Percentiles rank a stretch among this genome's conserved stretches.
phyloP scores from a whole-genome alignment of 2,888 invertebrate genomes.

The Ametastegia equiseti region DNA sequence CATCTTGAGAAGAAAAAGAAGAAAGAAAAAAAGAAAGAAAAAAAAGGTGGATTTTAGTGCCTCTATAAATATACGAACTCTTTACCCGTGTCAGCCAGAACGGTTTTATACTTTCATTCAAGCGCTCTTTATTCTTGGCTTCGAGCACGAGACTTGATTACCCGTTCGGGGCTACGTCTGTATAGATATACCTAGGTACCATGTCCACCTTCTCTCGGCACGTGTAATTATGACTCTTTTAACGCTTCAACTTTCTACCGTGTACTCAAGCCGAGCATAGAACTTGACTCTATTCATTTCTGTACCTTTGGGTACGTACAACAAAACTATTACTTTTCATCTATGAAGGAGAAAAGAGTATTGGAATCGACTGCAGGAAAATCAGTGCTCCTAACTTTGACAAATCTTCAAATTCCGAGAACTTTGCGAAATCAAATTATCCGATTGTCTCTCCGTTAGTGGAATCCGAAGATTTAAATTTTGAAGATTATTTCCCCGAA shows the following conservation, averaged over 20 bases:
- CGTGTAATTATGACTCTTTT: conserved; percentile 41
- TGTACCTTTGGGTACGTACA: too few species aligned
- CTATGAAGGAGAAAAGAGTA: too few species aligned
- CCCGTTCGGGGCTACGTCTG: neutral
- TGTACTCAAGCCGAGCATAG: neutral
- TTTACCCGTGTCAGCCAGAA: conserved; percentile 18
- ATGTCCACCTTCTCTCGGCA: neutral
- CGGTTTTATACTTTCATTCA: conserved; percentile 43
- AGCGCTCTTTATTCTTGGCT: conserved; percentile 37
- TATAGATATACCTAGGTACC: conserved; percentile 16
- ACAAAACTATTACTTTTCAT: too few species aligned
- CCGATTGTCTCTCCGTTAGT: too few species aligned
- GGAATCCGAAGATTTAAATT: too few species aligned
- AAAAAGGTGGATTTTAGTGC: conserved; percentile 35
- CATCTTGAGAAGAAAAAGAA: conserved; percentile 29
- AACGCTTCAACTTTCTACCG: conserved; percentile 27
- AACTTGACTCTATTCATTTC: neutral
- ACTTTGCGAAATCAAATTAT: too few species aligned
- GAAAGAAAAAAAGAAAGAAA: neutral
- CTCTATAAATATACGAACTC: conserved; percentile 42
- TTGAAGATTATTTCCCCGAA: neutral
- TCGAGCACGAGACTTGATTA: conserved; percentile 42
- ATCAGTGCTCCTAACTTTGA: too few species aligned
- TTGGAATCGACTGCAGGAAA: too few species aligned
- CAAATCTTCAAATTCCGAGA: too few species aligned